phyloP scores from a whole-genome alignment of 2,888 invertebrate species.

The Acleris literana region DNA sequence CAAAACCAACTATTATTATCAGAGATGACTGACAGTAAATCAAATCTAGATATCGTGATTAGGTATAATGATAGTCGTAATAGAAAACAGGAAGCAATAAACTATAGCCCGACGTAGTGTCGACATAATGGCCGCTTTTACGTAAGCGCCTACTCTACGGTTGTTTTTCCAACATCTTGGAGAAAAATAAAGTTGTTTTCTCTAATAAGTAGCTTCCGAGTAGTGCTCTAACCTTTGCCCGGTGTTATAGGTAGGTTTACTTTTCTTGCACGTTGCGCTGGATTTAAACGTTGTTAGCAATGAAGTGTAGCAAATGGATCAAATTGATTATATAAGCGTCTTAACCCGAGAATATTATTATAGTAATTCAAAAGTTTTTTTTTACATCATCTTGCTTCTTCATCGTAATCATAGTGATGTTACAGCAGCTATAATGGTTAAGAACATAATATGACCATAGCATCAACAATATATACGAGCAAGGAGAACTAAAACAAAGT shows the following conservation, averaged over 20 bases:
- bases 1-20: neutral
- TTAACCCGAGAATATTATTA: no score
- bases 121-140: slow-evolving; percentile 7
- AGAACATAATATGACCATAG: no score
- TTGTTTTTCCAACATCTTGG: slow-evolving; percentile 7
- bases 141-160: neutral
- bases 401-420: no score
- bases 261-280: neutral
- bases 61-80: slow-evolving; percentile 20
- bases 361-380: no score
- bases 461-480: no score
- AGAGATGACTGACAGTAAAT: slow-evolving; percentile 22
- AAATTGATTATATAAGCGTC: no score
- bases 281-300: neutral
- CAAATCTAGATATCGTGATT: slow-evolving; percentile 21
- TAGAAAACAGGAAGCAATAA: slow-evolving; percentile 31
- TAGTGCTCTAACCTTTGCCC: slow-evolving; percentile 16
- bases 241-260: slow-evolving; percentile 1
- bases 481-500: no score
- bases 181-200: slow-evolving; percentile 22
- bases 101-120: slow-evolving; percentile 5
- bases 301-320: neutral
- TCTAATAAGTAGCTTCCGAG: slow-evolving; percentile 12
- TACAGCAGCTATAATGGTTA: no score
- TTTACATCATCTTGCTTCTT: no score